These are phyloP conservation scores for Physocephala rufipes DNA, from an alignment of 2,888 invertebrate species.

Conservation along the genomic window DNA sequence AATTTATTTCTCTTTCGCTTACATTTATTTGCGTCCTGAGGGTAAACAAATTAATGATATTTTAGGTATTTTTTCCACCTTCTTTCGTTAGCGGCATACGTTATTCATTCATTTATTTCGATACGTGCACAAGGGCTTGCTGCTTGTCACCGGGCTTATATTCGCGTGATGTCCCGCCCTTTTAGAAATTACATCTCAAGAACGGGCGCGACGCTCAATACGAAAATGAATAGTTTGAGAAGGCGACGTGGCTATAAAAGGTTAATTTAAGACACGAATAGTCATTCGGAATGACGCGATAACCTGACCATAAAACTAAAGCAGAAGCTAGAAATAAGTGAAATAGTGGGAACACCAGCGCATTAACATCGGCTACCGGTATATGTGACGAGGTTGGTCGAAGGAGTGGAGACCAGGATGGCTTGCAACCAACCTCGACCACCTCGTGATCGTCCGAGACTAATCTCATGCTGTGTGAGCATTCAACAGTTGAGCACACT, in stretches of 20 bases:
- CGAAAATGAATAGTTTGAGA: constrained; percentile 19
- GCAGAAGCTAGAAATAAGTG: neutral
- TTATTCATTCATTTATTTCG: too few species aligned
- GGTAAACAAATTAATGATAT: too few species aligned
- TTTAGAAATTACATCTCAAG: neutral
- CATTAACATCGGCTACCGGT: constrained; percentile 4
- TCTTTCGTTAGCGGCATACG: too few species aligned
- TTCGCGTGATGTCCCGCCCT: constrained; percentile 8
- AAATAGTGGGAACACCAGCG: constrained; percentile 6
- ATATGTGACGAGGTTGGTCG: constrained; percentile 1
- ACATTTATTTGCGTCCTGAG: too few species aligned
- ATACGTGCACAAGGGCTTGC: too few species aligned
- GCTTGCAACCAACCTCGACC: neutral
- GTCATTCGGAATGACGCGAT: constrained; percentile 32
- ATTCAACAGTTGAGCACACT: constrained; percentile 34
- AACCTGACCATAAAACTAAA: constrained; percentile 31
- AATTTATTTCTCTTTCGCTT: too few species aligned
- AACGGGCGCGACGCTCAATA: neutral
- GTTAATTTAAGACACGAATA: constrained; percentile 36
- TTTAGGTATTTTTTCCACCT: too few species aligned
- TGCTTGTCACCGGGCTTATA: constrained; percentile 2
- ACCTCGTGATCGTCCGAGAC: constrained; percentile 3
- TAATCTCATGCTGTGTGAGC: constrained; percentile 36
- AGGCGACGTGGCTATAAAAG: constrained; percentile 23
- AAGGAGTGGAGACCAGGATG: neutral